These are phyloP conservation scores for Calyptomena viridis DNA, from an alignment of 2,113 vertebrate species.

Conservation along the genomic window DNA sequence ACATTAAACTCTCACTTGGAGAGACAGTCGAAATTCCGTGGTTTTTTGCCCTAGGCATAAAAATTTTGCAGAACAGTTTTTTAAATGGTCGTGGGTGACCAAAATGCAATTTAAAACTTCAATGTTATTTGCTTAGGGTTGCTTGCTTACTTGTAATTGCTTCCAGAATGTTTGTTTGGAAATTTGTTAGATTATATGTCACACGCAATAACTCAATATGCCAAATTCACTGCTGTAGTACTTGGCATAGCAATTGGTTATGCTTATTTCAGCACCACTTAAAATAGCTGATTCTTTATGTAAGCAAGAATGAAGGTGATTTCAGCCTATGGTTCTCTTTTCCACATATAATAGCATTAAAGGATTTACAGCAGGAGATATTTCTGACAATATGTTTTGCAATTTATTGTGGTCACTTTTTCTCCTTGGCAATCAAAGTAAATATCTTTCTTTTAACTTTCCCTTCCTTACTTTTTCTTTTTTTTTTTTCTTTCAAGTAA, in stretches of 20 bases:
- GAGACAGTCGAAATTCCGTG: not conserved
- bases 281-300: constrained; percentile 48
- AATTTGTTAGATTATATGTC: constrained; percentile 81
- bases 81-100: constrained; percentile 55
- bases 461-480: fast-evolving
- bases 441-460: not conserved
- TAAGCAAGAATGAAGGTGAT: constrained; percentile 41
- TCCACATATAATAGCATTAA: not conserved
- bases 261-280: constrained; percentile 61
- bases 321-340: not conserved
- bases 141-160: constrained; percentile 78
- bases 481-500: not conserved
- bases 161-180: constrained; percentile 89
- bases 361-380: not conserved
- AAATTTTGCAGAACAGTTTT: constrained; percentile 11
- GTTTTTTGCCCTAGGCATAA: constrained; percentile 38
- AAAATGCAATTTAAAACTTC: constrained; percentile 72
- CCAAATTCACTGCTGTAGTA: constrained; percentile 70
- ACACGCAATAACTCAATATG: constrained; percentile 69
- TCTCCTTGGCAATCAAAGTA: not conserved
- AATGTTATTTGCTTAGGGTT: constrained; percentile 65
- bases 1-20: constrained; percentile 66
- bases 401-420: not conserved
- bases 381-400: not conserved
- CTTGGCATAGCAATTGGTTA: constrained; percentile 49